phyloP scores from a whole-genome alignment of 2,113 vertebrate genomes.

The Carassius carassius region DNA sequence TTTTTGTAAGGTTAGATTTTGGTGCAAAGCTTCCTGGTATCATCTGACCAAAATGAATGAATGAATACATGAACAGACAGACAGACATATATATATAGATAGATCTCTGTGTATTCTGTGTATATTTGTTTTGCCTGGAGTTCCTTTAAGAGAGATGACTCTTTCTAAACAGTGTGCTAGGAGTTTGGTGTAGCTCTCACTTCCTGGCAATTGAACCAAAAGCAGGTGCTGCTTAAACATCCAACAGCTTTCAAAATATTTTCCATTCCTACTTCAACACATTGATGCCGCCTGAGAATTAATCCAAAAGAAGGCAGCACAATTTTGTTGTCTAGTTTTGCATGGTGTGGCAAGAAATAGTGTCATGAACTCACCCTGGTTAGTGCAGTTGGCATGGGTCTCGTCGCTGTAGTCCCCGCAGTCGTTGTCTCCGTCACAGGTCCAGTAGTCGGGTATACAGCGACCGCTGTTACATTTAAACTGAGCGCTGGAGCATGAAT shows the following conservation, averaged over 20 bases:
- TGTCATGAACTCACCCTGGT: constrained; percentile 79
- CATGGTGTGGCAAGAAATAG: not conserved
- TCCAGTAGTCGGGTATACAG: constrained; percentile 98
- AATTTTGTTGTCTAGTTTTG: not conserved
- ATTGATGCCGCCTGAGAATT: not conserved
- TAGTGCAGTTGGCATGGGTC: constrained; percentile 96
- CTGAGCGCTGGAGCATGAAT: constrained; percentile 95
- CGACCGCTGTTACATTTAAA: constrained; percentile 98
- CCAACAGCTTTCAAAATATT: not conserved
- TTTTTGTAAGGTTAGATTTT: no score
- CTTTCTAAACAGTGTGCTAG: not conserved
- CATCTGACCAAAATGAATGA: no score
- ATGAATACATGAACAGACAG: no score
- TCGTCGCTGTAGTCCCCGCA: constrained; percentile 96
- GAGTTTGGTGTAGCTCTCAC: not conserved
- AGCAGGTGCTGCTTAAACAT: not conserved
- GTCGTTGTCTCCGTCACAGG: constrained; percentile 94
- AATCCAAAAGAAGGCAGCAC: not conserved
- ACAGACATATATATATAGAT: no score
- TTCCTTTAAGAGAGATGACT: not conserved
- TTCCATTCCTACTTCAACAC: not conserved
- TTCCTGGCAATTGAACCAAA: not conserved
- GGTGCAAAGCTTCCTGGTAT: no score
- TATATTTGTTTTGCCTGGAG: not conserved
- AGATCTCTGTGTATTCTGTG: no score